Evolutionary conservation across 2,888 invertebrate species (phyloP).

Genomic region (Plebejus melissa): DNA sequence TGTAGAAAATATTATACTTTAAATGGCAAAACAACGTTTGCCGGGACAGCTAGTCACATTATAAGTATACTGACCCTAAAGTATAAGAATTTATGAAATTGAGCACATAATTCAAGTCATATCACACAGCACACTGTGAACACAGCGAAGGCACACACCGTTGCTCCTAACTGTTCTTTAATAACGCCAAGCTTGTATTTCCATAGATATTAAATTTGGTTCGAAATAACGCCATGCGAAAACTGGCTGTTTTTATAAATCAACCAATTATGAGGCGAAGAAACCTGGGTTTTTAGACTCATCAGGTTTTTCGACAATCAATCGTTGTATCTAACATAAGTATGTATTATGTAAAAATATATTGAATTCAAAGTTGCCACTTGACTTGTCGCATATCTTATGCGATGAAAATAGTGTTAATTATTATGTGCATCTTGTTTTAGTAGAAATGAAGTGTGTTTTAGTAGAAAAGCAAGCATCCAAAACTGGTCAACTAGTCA

Average conservation of each 20-base stretch:
- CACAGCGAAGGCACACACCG: constrained; percentile 5
- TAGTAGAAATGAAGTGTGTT: too few species aligned
- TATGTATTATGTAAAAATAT: neutral
- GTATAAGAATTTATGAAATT: neutral
- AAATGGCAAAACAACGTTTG: too few species aligned
- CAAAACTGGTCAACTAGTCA: too few species aligned
- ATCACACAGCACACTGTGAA: neutral
- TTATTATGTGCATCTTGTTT: too few species aligned
- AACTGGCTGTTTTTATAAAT: neutral
- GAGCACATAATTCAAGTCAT: neutral
- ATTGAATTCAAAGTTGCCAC: neutral
- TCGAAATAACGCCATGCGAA: constrained; percentile 2
- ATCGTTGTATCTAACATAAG: neutral
- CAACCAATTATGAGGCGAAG: neutral
- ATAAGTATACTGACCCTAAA: neutral
- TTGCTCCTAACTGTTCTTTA: constrained; percentile 10
- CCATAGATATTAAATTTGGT: constrained; percentile 18
- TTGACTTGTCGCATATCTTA: too few species aligned
- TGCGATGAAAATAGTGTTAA: too few species aligned
- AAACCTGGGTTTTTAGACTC: neutral
- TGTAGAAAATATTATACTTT: too few species aligned
- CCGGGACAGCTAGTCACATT: too few species aligned
- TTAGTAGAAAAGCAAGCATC: too few species aligned
- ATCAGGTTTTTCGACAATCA: neutral
- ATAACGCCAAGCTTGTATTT: constrained; percentile 11